A percentile compares a stretch with the other conserved stretches of the same genome.
These are phyloP conservation scores for Masticophis lateralis DNA, from an alignment of 2,797 vertebrate genomes.

Conservation along the genomic window DNA sequence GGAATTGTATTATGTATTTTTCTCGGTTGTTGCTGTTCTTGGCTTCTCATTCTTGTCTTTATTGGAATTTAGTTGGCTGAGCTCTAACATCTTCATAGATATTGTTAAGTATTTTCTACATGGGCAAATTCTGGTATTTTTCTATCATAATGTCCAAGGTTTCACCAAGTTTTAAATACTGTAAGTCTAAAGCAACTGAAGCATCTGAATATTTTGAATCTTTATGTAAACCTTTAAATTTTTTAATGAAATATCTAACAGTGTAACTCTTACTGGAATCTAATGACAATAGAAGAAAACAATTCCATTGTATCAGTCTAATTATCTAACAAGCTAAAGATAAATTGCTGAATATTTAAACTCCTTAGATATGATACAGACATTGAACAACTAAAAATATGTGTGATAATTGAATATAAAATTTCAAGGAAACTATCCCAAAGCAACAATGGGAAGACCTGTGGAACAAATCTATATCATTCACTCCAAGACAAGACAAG, in stretches of 20 bases:
- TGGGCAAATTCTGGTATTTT: constrained; percentile 12
- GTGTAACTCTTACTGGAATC: background rate
- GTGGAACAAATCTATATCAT: background rate
- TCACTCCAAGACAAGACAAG: background rate
- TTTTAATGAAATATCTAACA: background rate
- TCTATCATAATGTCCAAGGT: constrained; percentile 6
- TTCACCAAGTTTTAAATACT: constrained; percentile 11
- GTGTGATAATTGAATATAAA: background rate
- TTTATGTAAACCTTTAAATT: constrained; percentile 4
- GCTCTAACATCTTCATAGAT: constrained; percentile 4
- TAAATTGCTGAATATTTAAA: background rate
- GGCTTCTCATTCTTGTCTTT: constrained; percentile 9
- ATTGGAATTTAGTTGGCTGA: constrained; percentile 23
- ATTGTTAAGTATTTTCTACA: constrained; percentile 13
- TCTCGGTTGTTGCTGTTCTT: constrained; percentile 8
- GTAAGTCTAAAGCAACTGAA: background rate
- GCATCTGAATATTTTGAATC: constrained; percentile 3
- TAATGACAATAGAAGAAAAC: background rate
- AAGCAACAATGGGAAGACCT: background rate
- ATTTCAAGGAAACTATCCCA: background rate
- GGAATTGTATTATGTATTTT: background rate
- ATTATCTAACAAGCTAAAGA: background rate
- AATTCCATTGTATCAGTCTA: background rate
- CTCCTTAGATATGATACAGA: background rate
- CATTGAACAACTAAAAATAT: background rate